phyloP scores from a whole-genome alignment of 2,888 invertebrate species.

The Alloplasta piceator region DNA sequence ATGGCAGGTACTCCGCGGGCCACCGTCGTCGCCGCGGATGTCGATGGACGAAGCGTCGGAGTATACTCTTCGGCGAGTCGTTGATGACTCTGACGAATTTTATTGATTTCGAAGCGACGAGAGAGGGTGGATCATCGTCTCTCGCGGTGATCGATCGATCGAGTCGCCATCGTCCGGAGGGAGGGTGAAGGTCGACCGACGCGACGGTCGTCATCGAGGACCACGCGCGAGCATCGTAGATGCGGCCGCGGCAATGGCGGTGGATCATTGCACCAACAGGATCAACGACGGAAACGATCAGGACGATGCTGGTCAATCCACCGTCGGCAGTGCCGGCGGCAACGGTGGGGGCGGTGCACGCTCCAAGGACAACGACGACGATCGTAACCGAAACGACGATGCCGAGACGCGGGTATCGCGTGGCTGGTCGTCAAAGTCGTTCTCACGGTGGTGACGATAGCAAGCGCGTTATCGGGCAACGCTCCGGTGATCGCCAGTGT shows the following conservation, averaged over 20 bases:
- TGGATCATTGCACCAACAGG: no score
- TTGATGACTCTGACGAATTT: constrained; percentile 55
- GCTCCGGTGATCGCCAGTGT: constrained; percentile 94
- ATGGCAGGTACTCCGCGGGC: background rate
- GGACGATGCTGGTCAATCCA: background rate
- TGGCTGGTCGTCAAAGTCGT: constrained; percentile 88
- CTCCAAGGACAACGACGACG: no score
- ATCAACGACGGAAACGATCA: no score
- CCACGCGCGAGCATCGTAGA: no score
- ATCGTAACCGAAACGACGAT: no score
- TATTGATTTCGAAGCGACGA: constrained; percentile 21
- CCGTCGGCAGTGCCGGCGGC: constrained; percentile 18
- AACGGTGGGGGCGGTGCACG: no score
- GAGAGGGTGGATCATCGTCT: background rate
- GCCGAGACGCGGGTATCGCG: constrained; percentile 77
- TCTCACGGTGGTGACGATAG: constrained; percentile 92
- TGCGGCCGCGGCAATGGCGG: no score
- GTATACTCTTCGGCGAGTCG: constrained; percentile 35
- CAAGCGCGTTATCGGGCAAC: constrained; percentile 95
- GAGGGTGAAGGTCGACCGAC: no score
- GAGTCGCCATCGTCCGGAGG: constrained; percentile 5
- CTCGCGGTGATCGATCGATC: background rate
- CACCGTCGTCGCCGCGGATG: constrained; percentile 10
- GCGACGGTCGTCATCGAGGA: no score
- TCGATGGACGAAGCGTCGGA: constrained; percentile 22